phyloP scores from a whole-genome alignment of 2,888 invertebrate species.

The Labia minor region DNA sequence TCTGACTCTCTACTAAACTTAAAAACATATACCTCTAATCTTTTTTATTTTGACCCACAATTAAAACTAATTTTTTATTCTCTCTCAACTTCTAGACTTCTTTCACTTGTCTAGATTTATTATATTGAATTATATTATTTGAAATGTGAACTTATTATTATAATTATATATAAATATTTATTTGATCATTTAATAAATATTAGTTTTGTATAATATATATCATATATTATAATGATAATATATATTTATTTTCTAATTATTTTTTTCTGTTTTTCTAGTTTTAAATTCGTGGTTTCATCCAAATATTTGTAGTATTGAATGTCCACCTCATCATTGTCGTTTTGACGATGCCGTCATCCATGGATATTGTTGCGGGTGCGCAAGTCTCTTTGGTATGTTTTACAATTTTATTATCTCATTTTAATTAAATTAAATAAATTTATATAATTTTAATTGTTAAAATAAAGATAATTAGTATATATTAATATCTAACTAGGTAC shows the following conservation, averaged over 20 bases:
- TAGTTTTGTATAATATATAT: no score
- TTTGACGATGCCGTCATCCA: constrained; percentile 50
- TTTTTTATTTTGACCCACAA: no score
- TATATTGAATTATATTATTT: no score
- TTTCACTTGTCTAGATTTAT: no score
- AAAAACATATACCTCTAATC: no score
- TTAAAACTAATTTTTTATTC: no score
- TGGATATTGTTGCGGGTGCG: constrained; percentile 56
- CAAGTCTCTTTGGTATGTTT: constrained; percentile 42
- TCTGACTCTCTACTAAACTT: no score
- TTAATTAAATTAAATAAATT: constrained; percentile 15
- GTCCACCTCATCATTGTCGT: constrained; percentile 46
- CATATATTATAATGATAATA: no score
- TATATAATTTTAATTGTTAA: neutral
- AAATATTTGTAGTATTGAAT: constrained; percentile 28
- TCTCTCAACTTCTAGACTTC: no score
- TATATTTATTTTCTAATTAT: neutral
- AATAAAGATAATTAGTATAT: constrained; percentile 16
- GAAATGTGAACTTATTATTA: no score
- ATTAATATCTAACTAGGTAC: constrained; percentile 15
- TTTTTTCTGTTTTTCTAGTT: neutral
- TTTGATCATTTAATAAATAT: no score
- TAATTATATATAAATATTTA: no score
- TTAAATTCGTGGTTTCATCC: neutral
- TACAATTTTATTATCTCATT: neutral